Percentiles rank a stretch among this genome's conserved stretches.
These are phyloP conservation scores for Anoncus sp. DNA, from an alignment of 2,888 invertebrate species.

Conservation along the genomic window DNA sequence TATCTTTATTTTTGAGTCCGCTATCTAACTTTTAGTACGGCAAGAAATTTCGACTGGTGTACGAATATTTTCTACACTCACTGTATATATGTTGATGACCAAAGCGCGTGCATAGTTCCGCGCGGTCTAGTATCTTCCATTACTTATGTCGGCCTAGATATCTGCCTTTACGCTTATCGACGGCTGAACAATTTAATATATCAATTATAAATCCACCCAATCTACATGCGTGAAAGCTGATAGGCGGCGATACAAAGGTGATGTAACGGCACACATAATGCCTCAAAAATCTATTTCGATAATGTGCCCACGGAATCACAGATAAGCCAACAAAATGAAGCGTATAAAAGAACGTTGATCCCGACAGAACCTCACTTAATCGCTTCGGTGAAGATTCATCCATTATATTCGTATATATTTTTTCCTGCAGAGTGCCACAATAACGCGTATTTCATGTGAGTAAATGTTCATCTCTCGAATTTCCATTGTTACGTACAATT, in stretches of 20 bases:
- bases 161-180: no score
- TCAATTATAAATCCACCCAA: neutral
- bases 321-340: slow-evolving; percentile 33
- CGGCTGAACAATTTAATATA: neutral
- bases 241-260: slow-evolving; percentile 9
- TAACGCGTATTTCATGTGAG: slow-evolving; percentile 30
- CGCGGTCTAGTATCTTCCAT: no score
- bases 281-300: neutral
- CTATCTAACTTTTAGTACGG: no score
- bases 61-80: no score
- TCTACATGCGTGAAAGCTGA: slow-evolving; percentile 1
- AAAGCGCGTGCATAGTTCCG: neutral
- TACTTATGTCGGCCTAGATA: no score
- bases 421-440: slow-evolving; percentile 6
- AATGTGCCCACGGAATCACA: slow-evolving; percentile 12
- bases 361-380: slow-evolving; percentile 4
- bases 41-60: no score
- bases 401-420: neutral
- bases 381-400: neutral
- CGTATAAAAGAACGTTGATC: slow-evolving; percentile 49
- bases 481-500: neutral
- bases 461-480: slow-evolving; percentile 4
- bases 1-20: no score
- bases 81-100: neutral
- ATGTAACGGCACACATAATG: neutral